Evolutionary conservation across 1,140 invertebrate species (phyloP).

Genomic region (Megathymus violae): DNA sequence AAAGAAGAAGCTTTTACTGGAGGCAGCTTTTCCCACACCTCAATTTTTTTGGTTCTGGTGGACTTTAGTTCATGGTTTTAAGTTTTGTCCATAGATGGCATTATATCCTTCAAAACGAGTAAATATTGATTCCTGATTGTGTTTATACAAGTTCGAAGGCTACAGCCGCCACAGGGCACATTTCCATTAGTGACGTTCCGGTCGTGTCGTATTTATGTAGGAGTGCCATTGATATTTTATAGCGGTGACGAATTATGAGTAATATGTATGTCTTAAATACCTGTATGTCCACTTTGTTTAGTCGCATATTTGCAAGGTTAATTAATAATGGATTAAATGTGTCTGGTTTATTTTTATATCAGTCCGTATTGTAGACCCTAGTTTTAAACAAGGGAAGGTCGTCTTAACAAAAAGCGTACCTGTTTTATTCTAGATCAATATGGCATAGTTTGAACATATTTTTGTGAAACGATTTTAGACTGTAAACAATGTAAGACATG

Average conservation of each 20-base stretch:
- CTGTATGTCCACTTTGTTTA: conserved; percentile 26
- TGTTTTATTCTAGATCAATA: too few species aligned
- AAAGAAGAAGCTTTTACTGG: neutral
- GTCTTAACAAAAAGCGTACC: too few species aligned
- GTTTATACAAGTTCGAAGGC: conserved; percentile 1
- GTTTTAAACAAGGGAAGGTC: too few species aligned
- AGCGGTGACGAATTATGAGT: conserved; percentile 28
- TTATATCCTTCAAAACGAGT: neutral
- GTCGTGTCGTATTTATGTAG: conserved; percentile 4
- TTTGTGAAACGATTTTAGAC: too few species aligned
- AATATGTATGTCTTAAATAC: conserved; percentile 20
- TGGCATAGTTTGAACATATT: too few species aligned
- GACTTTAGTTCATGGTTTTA: neutral
- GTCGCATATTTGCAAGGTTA: conserved; percentile 33
- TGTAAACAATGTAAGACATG: too few species aligned
- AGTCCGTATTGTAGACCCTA: neutral
- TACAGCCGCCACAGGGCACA: neutral
- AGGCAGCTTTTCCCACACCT: too few species aligned
- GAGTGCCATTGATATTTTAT: conserved; percentile 17
- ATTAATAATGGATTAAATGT: conserved; percentile 32
- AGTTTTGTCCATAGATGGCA: conserved; percentile 2
- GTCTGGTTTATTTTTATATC: conserved; percentile 23
- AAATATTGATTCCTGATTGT: conserved; percentile 9
- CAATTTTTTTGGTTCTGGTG: neutral
- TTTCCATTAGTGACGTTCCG: conserved; percentile 20